Base-by-base conservation (phyloP, 1,140 invertebrate species). In the Mizuhopecten yessoensis region DNA sequence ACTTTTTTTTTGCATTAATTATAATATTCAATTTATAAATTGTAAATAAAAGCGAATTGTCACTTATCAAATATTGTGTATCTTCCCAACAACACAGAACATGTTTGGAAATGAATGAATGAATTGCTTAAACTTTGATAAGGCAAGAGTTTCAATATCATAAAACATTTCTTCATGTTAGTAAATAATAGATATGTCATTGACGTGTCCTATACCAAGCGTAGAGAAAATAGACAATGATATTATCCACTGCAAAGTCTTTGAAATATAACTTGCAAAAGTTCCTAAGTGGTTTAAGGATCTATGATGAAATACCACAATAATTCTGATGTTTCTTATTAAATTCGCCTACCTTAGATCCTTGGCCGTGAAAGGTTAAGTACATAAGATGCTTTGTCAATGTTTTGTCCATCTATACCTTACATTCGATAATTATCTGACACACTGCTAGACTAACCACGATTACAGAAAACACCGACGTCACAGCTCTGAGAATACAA, bases 401-500 rank as follows among this genome's bases (percentile, higher is more conserved):
- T 75, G n/a, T 13, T 49, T 7, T 13, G 36, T 39, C 36, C 45
- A 49, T 49, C 45, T 49, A 49, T 20, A 17, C 13, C 45, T 75
- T 23, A 75, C 57, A 23, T 75, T 11, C 23, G 23, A n/a, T 75
- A 29, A 75, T 3, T 3, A 20, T 20, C 13, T 75, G 57, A 75
- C 57, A 75, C 57, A 75, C 57, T 75, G 57, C 57, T n/a, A 75
- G 57, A 75, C 57, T 75, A 75, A 75, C 57, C 57, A 5, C 23
- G 5, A 75, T 75, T 75, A 29, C 11, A 75, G 36, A 39, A 39
- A 39, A 7, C 36, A 39, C n/a, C n/a, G n/a, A 13, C 36, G 13
- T 39, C 13, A 39, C 36, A 39, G 13, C 36, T n/a, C n/a, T n/a
- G n/a, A n/a, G n/a, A n/a, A n/a, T n/a, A n/a, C n/a, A n/a, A n/a